Percentiles rank a stretch among this genome's conserved stretches.
phyloP scores from a whole-genome alignment of 1,140 invertebrate genomes.

The Triops cancriformis region DNA sequence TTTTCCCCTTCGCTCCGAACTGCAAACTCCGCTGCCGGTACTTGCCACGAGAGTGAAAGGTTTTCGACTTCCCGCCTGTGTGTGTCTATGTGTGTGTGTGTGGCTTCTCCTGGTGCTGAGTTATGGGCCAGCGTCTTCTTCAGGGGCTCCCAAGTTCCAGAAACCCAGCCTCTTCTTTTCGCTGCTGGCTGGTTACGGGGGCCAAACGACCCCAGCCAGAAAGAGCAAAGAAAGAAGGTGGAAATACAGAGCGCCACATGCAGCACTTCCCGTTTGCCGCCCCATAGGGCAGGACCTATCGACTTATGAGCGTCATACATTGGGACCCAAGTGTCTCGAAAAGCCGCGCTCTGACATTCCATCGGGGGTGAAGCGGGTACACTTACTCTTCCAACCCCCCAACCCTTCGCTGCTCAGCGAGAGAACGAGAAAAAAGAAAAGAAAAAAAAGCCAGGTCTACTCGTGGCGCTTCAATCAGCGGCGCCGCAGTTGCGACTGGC shows the following conservation, averaged over 20 bases:
- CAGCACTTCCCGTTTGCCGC: neutral
- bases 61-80: too few relatives aligned
- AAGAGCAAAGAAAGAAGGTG: neutral
- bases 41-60: too few relatives aligned
- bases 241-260: neutral
- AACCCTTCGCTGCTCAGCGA: neutral
- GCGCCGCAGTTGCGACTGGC: constrained; percentile 11
- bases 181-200: too few relatives aligned
- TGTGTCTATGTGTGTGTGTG: too few relatives aligned
- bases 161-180: too few relatives aligned
- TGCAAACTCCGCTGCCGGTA: too few relatives aligned
- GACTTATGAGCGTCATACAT: constrained; percentile 9
- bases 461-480: neutral
- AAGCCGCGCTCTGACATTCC: constrained; percentile 12
- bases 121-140: too few relatives aligned
- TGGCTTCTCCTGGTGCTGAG: too few relatives aligned
- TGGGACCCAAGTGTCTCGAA: neutral
- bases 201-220: too few relatives aligned
- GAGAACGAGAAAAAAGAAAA: neutral
- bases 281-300: constrained; percentile 12
- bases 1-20: too few relatives aligned
- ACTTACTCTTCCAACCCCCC: neutral
- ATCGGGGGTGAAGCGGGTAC: neutral
- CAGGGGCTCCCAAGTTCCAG: too few relatives aligned
- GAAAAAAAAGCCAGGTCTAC: neutral